Evolutionary conservation across 1,140 invertebrate species (phyloP).

Genomic region (Tyrophagus putrescentiae): DNA sequence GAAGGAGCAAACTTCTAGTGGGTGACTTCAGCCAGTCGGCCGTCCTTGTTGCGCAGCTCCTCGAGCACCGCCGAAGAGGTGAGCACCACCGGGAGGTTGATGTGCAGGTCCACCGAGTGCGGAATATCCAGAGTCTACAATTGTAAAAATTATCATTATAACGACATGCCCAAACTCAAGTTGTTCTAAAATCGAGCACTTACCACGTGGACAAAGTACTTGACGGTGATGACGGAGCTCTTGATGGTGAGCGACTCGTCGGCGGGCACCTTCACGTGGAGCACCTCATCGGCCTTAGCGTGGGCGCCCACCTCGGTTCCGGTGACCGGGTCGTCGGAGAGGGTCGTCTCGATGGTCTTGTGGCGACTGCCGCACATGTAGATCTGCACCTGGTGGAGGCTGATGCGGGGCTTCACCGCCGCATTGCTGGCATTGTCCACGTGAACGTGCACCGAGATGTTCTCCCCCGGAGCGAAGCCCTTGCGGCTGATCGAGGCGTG

Average conservation of each 20-base stretch:
- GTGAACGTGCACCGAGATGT: not conserved
- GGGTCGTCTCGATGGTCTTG: constrained; percentile 9
- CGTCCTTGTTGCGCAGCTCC: too few species aligned
- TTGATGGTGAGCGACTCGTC: constrained; percentile 8
- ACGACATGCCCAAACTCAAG: too few species aligned
- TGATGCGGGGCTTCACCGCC: not conserved
- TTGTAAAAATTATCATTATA: too few species aligned
- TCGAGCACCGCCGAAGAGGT: not conserved
- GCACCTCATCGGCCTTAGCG: not conserved
- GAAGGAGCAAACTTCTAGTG: too few species aligned
- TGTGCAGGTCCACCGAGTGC: constrained; percentile 8
- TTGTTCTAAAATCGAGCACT: too few species aligned
- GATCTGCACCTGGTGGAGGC: constrained; percentile 12
- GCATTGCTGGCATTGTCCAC: not conserved
- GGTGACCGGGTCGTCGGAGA: not conserved
- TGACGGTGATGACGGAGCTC: constrained; percentile 7
- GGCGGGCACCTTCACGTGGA: constrained; percentile 1
- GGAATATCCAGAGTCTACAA: constrained; percentile 18
- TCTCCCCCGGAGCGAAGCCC: constrained; percentile 10
- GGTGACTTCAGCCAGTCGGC: too few species aligned
- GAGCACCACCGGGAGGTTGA: constrained; percentile 6
- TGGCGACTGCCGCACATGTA: constrained; percentile 12
- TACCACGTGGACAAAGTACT: constrained; percentile 17
- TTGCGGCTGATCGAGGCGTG: constrained; percentile 1
- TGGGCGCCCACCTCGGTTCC: not conserved